Evolutionary conservation across 2,888 invertebrate genomes (phyloP), one percentile per base, ranked within the genome.

Genomic region (Epinotia demarniana): DNA sequence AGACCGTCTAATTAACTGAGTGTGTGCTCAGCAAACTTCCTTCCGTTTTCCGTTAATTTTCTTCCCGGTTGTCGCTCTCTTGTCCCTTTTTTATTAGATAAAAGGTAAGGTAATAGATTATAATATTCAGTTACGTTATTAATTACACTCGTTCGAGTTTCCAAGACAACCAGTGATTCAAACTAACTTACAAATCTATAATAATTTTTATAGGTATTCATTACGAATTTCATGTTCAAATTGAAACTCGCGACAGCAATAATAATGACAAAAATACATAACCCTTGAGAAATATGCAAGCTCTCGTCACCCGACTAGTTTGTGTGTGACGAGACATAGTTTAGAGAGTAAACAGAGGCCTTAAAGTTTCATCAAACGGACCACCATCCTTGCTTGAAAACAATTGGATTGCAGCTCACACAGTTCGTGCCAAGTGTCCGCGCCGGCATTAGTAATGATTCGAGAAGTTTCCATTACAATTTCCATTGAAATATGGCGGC

Each of bases 401-500:
- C 77, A 77, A 61, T 74, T 77, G 74, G 66, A 77, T 69, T 64
- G 76, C 69, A 74, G 74, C 66, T 74, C 67, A 55, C 71, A 67
- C 72, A 75, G 16, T 72, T 62, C 67, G 67, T 71, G 55, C 74
- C 74, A 75, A 75, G 60, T 75, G 71, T 71, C 71, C 71, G 61
- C 71, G 75, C 43, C 39, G 64, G 75, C 71, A 72, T 75, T 67
- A 72, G 75, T 72, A 75, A 72, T 72, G 72, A 67, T 75, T 72
- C 75, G 66, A 62, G 61, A 75, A 75, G 75, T 77, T 74, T 74
- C 68, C 73, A 66, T 68, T 73, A 70, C 49, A 64, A 73, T 69
- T 71, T 67, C 57, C 66, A 72, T 82, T 86, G 84, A 86, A 89
- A 87, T 86, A 87, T 86, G 84, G 85, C 82, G 82, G 82, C 81